phyloP scores from a whole-genome alignment of 2,888 invertebrate genomes.

The Plusia festucae region DNA sequence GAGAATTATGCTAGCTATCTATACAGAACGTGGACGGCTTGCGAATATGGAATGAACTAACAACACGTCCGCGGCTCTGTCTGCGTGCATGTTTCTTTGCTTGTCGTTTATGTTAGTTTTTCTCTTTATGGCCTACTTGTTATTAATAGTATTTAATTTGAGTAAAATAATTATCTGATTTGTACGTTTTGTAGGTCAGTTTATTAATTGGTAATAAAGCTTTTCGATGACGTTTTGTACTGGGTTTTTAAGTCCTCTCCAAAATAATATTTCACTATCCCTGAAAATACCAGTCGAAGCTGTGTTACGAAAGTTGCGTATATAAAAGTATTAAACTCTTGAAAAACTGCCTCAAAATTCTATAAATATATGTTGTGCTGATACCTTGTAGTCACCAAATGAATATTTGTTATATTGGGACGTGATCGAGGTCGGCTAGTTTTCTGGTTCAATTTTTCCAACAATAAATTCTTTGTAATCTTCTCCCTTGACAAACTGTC shows the following conservation, averaged over 20 bases:
- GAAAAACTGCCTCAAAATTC: no score
- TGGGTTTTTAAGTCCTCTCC: no score
- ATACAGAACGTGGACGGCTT: conserved; percentile 83
- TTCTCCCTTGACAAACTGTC: conserved; percentile 71
- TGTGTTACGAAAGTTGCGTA: no score
- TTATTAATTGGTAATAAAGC: no score
- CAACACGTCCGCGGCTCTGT: conserved; percentile 39
- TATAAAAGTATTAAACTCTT: no score
- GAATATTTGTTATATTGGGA: conserved; percentile 15
- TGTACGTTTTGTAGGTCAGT: no score
- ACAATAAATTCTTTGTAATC: conserved; percentile 67
- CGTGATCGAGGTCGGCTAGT: conserved; percentile 29
- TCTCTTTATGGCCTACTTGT: not conserved
- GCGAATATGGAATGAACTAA: conserved; percentile 80
- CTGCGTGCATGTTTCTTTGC: conserved; percentile 46
- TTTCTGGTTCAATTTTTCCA: conserved; percentile 50
- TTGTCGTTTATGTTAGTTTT: conserved; percentile 34
- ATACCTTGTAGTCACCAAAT: conserved; percentile 7
- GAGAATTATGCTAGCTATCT: conserved; percentile 88
- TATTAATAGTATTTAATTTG: no score
- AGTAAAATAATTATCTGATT: no score
- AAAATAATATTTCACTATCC: no score
- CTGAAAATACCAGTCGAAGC: no score
- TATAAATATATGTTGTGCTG: not conserved
- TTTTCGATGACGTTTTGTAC: no score